Evolutionary conservation across 2,888 invertebrate genomes (phyloP), one percentile per base, ranked within the genome.

Genomic region (Xanthia icteritia): DNA sequence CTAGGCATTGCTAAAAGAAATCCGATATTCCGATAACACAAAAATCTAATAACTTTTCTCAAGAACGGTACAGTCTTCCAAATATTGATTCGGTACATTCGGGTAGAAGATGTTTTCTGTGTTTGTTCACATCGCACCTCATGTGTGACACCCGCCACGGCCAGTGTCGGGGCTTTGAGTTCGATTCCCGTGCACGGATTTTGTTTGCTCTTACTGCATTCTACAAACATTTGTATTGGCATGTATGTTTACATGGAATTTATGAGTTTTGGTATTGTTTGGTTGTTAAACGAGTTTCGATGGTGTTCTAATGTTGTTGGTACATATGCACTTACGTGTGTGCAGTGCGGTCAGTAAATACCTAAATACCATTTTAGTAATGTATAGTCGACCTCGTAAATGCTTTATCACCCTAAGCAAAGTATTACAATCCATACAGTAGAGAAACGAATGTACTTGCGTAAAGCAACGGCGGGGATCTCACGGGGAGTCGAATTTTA

Each of bases 11-110:
- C 54, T 31, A 27, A 15, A 5, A 23, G 0, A 27, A 36, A 45
- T 27, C 1, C 42, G 27, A 45, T 76, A 36, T 82, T 51, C 1
- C 3, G 2, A 17, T n/a, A 48, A 31, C 5, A 13, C 8, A 31
- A 31, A 77, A 56, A 63, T 48, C 3, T 0, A 66, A 86, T 20
- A 51, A 79, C 64, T 82, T 84, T 42, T 83, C 73, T 66, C 8
- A 13, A 8, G 31, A 70, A 66, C 63, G 64, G 81, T 88, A 87
- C 83, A 73, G 64, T 75, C 64, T 64, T 48, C 65, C 73, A 80
- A 87, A 88, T 85, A 86, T 88, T 88, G 79, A 78, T 77, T 73
- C 75, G 77, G 39, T 68, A 65, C 64, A 67, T 63, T 65, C 68
- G 48, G 17, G 39, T 61, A 66, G 58, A 81, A 69, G 45, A 60